Base-by-base conservation (phyloP, 1,140 invertebrate genomes). In the Mylabris phalerata region DNA sequence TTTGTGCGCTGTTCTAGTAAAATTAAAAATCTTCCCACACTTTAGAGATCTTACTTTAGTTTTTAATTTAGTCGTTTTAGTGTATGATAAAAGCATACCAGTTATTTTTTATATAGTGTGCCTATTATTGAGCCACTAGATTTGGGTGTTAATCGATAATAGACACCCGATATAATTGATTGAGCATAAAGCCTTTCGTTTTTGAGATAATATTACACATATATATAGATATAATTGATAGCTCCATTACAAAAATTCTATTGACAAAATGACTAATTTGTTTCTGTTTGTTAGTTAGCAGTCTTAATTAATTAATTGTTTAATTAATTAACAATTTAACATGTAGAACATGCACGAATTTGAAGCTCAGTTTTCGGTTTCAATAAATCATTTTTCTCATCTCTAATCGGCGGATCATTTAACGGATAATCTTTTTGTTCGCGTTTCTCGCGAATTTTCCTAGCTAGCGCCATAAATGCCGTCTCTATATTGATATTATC, bases 401-500 rank as follows among this genome's bases (percentile, higher is more conserved):
- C 57, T 47, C 55, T 56, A 49, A 57, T 56, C 19, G 54, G 67
- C 48, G 58, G 66, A 66, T 9, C 63, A 64, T 64, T 68, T 47
- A 41, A 64, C 58, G 39, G 38, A 55, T 9, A 46, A 55, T 10
- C 88, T 75, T 87, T 80, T 65, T 82, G 80, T 64, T 87, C 84
- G 67, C 86, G 78, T 73, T 89, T 85, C 74, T 91, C 88, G 50
- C 88, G 78, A 74, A 92, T 91, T 79, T 85, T 84, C 71, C 88
- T 81, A 54, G 89, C 88, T 67, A 95, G 75, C 26, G 87, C 89
- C 46, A 93, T 75, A 74, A 92, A 91, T 38, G 88, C 86, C 68
- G 91, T 87, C 68, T 94, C 90, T 60, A 95, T 92, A 70, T 94
- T 94, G 41, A 93, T 85, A 67, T 93, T 88, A 58, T 87, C 86